Base-by-base conservation (phyloP, 1,140 invertebrate species). In the Solenopsis invicta region DNA sequence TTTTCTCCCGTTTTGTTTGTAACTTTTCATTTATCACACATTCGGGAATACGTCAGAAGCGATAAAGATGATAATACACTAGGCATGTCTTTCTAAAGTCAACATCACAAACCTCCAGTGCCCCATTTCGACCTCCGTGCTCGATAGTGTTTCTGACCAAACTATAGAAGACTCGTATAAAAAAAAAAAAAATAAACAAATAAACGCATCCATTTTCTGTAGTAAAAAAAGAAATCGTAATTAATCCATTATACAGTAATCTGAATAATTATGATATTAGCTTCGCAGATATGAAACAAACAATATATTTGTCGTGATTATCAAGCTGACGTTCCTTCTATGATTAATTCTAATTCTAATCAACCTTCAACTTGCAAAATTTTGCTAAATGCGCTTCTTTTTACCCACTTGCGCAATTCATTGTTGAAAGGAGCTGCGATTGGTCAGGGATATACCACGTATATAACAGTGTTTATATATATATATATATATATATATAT, bases 371-470 rank as follows among this genome's bases (percentile, higher is more conserved):
- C 24, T 24, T n/a, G 67, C 69, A 24, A 61, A 84, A 74, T 84
- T 84, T 62, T 29, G 29, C 12, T 24, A 29, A 81, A 81, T 64
- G 66, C 50, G 12, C 12, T 74, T 61, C 80, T 74, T 84, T 84
- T 48, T 16, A 48, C 34, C 18, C 18, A 3, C 50, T 71, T 48
- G 34, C 50, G n/a, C 37, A 50, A 29, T 71, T 84, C 59, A 84
- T n/a, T n/a, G n/a, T n/a, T n/a, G n/a, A n/a, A 82, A 84, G 54
- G 69, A 74, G 54, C 80, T 24, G 41, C 69, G 69, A 84, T 84
- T 74, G 80, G 80, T 84, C 80, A 84, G 69, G 41, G 41, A 81
- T 21, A 41, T 56, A 45, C n/a, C 41, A 24, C 18, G 41, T 61
- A 75, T 59, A 37, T 82, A 82, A 82, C 37, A 48, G 24, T 61